Evolutionary conservation across 2,888 invertebrate species (phyloP).

Genomic region (Fragum sueziense): DNA sequence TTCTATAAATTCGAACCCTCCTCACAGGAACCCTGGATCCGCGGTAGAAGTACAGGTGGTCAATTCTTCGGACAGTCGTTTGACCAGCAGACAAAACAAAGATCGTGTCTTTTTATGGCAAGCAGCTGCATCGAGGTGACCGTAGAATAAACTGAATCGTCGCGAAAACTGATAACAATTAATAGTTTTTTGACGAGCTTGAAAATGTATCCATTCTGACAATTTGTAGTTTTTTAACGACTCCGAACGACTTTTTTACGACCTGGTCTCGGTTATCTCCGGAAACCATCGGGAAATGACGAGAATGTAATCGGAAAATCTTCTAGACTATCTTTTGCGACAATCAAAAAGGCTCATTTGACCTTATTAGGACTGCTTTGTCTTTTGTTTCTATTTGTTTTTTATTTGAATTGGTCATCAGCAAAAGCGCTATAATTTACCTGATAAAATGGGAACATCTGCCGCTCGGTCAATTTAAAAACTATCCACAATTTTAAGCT

Average conservation of each 20-base stretch:
- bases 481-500: too few relatives aligned
- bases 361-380: not conserved
- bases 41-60: too few relatives aligned
- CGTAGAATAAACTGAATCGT: not conserved
- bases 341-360: not conserved
- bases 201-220: conserved; percentile 12
- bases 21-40: too few relatives aligned
- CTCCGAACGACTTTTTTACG: conserved; percentile 7
- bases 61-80: too few relatives aligned
- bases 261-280: not conserved
- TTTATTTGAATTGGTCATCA: not conserved
- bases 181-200: conserved; percentile 17
- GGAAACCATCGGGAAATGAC: not conserved
- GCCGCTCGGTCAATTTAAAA: too few relatives aligned
- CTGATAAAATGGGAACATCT: too few relatives aligned
- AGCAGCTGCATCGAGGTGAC: conserved; percentile 2
- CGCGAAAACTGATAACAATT: conserved; percentile 22
- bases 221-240: conserved; percentile 16
- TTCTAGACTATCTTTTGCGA: not conserved
- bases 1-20: too few relatives aligned
- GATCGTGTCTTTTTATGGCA: too few relatives aligned
- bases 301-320: not conserved
- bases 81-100: not conserved
- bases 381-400: not conserved
- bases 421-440: too few relatives aligned